phyloP scores from a whole-genome alignment of 2,797 vertebrate species.

The Amphiprion clarkii region DNA sequence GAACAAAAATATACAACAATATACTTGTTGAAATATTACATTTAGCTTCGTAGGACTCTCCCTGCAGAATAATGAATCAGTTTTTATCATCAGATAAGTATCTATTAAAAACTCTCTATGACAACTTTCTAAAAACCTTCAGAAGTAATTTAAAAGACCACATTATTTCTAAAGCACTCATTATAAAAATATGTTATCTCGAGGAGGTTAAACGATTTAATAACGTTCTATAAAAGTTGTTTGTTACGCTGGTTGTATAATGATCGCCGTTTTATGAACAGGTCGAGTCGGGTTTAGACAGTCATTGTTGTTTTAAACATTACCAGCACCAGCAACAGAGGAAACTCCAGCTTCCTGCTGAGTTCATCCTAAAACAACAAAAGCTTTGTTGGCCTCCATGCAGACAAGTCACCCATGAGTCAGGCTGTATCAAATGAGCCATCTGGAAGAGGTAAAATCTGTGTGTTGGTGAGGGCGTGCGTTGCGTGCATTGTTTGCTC shows the following conservation, averaged over 20 bases:
- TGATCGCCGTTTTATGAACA: conserved; percentile 22
- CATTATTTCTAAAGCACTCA: neutral
- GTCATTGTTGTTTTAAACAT: conserved; percentile 49
- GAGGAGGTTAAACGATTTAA: neutral
- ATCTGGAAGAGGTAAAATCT: conserved; percentile 60
- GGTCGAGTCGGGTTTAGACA: conserved; percentile 24
- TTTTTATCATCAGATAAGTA: neutral
- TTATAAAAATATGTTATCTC: neutral
- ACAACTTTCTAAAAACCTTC: neutral
- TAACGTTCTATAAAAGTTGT: neutral
- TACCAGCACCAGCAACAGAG: conserved; percentile 53
- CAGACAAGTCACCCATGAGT: conserved; percentile 54
- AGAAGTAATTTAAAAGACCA: neutral
- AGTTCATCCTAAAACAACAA: conserved; percentile 68
- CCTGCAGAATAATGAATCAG: neutral
- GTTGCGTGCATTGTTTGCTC: conserved; percentile 29
- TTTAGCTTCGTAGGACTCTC: neutral
- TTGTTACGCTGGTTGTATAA: neutral
- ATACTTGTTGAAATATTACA: too few relatives aligned
- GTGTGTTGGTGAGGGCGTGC: conserved; percentile 14
- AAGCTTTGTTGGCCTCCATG: conserved; percentile 47
- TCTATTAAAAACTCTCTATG: neutral
- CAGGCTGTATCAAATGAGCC: conserved; percentile 48
- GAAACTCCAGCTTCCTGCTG: conserved; percentile 71
- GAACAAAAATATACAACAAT: neutral